Evolutionary conservation across 2,888 invertebrate species (phyloP), one percentile per base, ranked within the genome.

Genomic region (Laspeyria flexula): DNA sequence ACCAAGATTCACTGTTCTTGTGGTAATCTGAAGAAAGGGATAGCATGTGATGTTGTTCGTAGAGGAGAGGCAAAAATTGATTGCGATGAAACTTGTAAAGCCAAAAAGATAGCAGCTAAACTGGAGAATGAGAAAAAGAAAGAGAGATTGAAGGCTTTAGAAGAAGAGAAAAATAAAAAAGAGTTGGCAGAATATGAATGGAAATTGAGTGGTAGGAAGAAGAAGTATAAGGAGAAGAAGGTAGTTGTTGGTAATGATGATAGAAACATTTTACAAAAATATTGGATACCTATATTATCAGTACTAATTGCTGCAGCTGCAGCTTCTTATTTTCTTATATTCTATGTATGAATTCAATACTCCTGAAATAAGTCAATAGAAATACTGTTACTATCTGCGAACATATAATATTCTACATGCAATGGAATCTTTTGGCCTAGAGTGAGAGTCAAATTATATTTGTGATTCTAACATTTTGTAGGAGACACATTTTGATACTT

Each of bases 1-100:
- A 94, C 97, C 0, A 96, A 96, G 81, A 85, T 97, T 0, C 92
- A 93, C 49, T 98, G 98, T 71, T 86, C 93, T 25, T 98, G 98
- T 80, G 96, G 96, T 65, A 94, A 96, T 51, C 84, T 96, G 5
- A 97, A 96, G 81, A 94, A 94, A 69, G 96, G 97, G 68, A 90
- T 95, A 55, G 88, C 93, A 0, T 97, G 97, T 69, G 94, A 95
- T 65, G 79, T 90, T 30, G 92, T 94, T 0, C 75, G 65, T 52
- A 90, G 79, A 13, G 90, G 92, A 7, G 81, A 88, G 47, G 87
- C 88, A 0, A 76, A 71, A 10, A 79, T 96, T 1, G 70, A 79
- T 0, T 96, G 96, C 73, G 95, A 97, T 74, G 93, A 93, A 1
- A 81, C 88, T 6, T 97, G 97, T 77, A 79, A 86, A 42, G 86